Evolutionary conservation across 2,888 invertebrate genomes (phyloP), one percentile per base, ranked within the genome.

Genomic region (Acronicta leporina): DNA sequence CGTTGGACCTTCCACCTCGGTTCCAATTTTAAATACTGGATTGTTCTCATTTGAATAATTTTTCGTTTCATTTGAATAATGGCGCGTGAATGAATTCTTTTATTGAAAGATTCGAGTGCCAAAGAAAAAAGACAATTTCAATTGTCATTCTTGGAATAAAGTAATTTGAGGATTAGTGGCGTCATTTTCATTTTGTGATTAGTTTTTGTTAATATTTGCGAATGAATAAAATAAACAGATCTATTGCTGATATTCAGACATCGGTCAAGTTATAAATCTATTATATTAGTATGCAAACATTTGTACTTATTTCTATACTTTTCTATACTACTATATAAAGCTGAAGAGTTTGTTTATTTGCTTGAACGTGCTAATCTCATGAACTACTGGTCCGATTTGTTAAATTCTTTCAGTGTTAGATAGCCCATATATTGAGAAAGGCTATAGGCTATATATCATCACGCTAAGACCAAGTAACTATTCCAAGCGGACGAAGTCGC

Each of bases 1-100:
- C 56, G 59, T 55, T 27, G 47, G 51, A 64, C 57, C 68, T 56
- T 41, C 48, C 50, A 50, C 59, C 66, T 59, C 25, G 15, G 15
- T 46, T 57, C 48, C 63, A 62, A 68, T 68, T 68, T 70, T 73
- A 70, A 68, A 63, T 54, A 70, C 73, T 63, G 69, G 50, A 54
- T 73, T 73, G 63, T 57, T 55, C 65, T 48, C 59, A 74, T 75
- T 63, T 70, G 74, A 74, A 77, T 75, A 77, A 55, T 77, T 76
- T 70, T 62, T 45, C 67, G 60, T 73, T 63, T 20, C 51, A 65
- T 77, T 70, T 74, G 64, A 75, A 77, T 75, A 77, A 74, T 64
- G 44, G 60, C 33, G 9, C 30, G 50, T 11, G 53, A 67, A 60
- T 15, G 53, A 66, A 73, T 70, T 56, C 59, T 77, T 76, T 77